Evolutionary conservation across 2,888 invertebrate species (phyloP).

Genomic region (Nowickia ferox): DNA sequence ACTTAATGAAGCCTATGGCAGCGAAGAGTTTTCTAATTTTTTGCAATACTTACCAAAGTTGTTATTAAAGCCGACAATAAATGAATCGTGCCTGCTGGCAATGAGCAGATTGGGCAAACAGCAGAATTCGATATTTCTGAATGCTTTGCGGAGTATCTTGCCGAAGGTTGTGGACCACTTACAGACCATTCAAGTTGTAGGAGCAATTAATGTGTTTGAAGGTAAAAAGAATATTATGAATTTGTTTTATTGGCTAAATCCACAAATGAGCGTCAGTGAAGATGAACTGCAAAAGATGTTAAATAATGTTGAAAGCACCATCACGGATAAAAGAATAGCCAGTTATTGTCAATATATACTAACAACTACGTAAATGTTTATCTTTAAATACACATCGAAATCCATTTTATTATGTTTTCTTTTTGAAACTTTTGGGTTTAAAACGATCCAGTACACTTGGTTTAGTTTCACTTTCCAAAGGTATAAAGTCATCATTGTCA

Average conservation of each 20-base stretch:
- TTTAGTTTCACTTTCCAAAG: slow-evolving; percentile 74
- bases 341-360: slow-evolving; percentile 78
- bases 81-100: slow-evolving; percentile 84
- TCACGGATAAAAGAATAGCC: slow-evolving; percentile 75
- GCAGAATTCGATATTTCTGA: slow-evolving; percentile 84
- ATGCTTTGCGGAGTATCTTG: slow-evolving; percentile 83
- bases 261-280: slow-evolving; percentile 35
- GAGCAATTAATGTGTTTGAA: slow-evolving; percentile 81
- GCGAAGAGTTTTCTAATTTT: slow-evolving; percentile 84
- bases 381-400: background rate
- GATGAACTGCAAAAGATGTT: slow-evolving; percentile 45
- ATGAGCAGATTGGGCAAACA: slow-evolving; percentile 86
- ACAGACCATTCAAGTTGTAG: slow-evolving; percentile 79
- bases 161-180: slow-evolving; percentile 83
- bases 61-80: slow-evolving; percentile 84
- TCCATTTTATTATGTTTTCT: slow-evolving; percentile 61
- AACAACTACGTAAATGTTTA: slow-evolving; percentile 53
- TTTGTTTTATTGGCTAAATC: slow-evolving; percentile 84
- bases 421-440: slow-evolving; percentile 84
- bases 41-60: slow-evolving; percentile 85
- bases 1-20: slow-evolving; percentile 80
- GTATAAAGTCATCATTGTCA: slow-evolving; percentile 74
- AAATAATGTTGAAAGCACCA: slow-evolving; percentile 32
- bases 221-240: slow-evolving; percentile 85
- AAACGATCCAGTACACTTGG: slow-evolving; percentile 87